phyloP scores from a whole-genome alignment of 2,113 vertebrate species.

The Cheilinus undulatus region DNA sequence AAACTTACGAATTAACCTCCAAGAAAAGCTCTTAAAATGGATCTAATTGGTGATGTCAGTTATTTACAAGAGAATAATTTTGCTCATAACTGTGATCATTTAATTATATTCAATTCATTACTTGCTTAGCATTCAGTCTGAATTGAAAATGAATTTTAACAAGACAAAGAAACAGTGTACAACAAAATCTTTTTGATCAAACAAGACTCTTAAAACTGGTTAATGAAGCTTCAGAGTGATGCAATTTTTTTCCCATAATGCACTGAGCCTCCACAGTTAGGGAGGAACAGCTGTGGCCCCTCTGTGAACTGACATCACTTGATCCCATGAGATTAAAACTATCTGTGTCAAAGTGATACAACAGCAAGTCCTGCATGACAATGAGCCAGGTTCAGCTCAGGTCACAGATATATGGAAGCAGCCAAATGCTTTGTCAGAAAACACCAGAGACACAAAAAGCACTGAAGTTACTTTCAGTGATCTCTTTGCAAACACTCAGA shows the following conservation, averaged over 20 bases:
- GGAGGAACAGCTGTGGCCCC: background rate
- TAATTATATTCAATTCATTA: no score
- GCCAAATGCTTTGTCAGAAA: background rate
- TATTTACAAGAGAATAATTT: no score
- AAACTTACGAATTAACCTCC: no score
- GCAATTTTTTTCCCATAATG: conserved; percentile 21
- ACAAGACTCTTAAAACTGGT: background rate
- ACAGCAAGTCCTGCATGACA: background rate
- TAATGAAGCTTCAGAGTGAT: background rate
- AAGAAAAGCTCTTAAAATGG: no score
- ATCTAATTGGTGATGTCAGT: no score
- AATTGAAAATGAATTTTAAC: no score
- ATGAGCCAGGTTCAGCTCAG: background rate
- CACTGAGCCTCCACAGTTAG: background rate
- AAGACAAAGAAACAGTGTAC: background rate
- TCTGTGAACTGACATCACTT: background rate
- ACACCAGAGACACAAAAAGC: background rate
- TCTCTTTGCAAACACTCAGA: no score
- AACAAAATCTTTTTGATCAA: background rate
- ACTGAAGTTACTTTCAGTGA: background rate
- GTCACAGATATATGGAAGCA: no score
- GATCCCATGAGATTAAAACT: conserved; percentile 2
- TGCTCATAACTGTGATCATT: no score
- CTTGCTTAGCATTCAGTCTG: no score
- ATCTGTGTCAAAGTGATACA: background rate